A percentile compares a stretch with the other conserved stretches of the same genome.
Evolutionary conservation across 2,797 vertebrate genomes (phyloP).

Genomic region (Atherinosoma microstoma): DNA sequence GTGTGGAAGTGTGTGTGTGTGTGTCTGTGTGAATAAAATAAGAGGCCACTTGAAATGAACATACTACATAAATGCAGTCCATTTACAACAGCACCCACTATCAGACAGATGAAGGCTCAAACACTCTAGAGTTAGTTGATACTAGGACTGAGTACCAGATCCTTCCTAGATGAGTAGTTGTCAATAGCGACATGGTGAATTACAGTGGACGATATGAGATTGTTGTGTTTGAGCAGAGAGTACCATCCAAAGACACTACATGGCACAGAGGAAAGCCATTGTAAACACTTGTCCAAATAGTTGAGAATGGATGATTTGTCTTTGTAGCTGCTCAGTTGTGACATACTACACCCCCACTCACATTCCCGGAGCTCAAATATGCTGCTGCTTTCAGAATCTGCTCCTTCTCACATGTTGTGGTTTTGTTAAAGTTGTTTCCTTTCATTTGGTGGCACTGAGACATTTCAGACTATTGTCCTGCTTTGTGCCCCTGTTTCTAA

Average conservation of each 20-base stretch:
- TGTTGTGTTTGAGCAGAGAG: not conserved
- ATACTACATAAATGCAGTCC: not conserved
- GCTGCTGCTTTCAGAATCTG: not conserved
- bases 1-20: not conserved
- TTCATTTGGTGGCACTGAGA: not conserved
- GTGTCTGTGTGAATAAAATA: constrained; percentile 1
- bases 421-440: not conserved
- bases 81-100: not conserved
- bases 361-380: not conserved
- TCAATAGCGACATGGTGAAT: not conserved
- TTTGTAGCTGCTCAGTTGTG: not conserved
- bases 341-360: not conserved
- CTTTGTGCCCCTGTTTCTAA: constrained; percentile 65
- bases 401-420: not conserved
- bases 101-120: not conserved
- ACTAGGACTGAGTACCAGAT: constrained; percentile 1
- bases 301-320: not conserved
- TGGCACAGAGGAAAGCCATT: not conserved
- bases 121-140: not conserved
- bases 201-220: not conserved
- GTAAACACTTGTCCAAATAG: not conserved
- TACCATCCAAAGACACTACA: not conserved
- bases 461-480: constrained; percentile 20
- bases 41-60: constrained; percentile 6
- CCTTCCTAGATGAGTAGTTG: not conserved